Percentiles rank a stretch among this genome's conserved stretches.
phyloP scores from a whole-genome alignment of 2,113 vertebrate genomes.

The Lagopus muta region DNA sequence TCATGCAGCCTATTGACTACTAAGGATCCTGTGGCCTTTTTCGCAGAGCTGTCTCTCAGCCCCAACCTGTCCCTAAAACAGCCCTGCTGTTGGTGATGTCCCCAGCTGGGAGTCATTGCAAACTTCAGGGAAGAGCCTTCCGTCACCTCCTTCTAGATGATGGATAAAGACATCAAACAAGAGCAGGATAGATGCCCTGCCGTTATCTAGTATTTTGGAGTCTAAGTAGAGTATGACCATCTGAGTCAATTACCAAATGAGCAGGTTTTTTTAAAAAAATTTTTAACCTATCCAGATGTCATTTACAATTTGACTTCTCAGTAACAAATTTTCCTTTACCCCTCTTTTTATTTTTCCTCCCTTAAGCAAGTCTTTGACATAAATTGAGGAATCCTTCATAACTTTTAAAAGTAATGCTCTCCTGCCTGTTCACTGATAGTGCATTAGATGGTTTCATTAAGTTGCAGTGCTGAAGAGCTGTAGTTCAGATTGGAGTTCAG shows the following conservation, averaged over 20 bases:
- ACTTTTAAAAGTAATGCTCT: not conserved
- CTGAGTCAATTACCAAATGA: not conserved
- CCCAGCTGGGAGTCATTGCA: not conserved
- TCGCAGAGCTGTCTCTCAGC: not conserved
- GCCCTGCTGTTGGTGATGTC: not conserved
- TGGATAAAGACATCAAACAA: not conserved
- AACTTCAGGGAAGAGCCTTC: not conserved
- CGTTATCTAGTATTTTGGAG: not conserved
- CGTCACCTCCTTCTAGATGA: not conserved
- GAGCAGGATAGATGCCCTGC: not conserved
- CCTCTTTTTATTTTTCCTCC: not conserved
- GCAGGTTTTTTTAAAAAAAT: not conserved
- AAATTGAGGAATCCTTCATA: not conserved
- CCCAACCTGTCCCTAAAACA: not conserved
- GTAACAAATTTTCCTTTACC: not conserved
- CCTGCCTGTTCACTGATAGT: not conserved
- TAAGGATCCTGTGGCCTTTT: not conserved
- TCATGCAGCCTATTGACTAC: not conserved
- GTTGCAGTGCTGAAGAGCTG: not conserved
- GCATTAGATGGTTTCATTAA: not conserved
- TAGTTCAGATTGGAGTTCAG: not conserved
- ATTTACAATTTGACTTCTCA: not conserved
- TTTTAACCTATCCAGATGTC: not conserved
- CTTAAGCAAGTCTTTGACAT: not conserved
- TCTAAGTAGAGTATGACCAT: not conserved